Conservation (phyloP, 2,797 vertebrate species). For the Channa striata region DNA sequence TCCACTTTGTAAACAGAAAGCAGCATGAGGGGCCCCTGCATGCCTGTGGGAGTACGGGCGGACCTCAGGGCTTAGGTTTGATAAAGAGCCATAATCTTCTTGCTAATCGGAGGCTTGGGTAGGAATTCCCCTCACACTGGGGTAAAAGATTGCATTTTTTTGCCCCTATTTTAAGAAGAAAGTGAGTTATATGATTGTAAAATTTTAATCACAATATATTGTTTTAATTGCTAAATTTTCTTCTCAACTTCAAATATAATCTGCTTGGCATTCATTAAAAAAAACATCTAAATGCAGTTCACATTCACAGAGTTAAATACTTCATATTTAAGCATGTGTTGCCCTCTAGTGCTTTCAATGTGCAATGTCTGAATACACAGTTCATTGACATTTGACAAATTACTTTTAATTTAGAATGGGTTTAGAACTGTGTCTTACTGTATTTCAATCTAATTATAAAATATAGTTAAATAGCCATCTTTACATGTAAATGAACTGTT, state of each 20-base stretch:
- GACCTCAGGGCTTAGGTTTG: constrained; percentile 76
- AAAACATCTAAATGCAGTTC: constrained; percentile 9
- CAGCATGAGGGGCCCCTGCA: constrained; percentile 73
- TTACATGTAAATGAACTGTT: too few relatives aligned
- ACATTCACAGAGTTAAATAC: neutral
- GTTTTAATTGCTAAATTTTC: neutral
- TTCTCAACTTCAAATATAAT: too few relatives aligned
- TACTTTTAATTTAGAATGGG: neutral
- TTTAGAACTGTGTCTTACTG: too few relatives aligned
- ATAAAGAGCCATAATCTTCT: constrained; percentile 77
- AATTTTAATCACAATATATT: neutral
- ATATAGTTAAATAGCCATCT: too few relatives aligned
- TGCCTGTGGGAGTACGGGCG: constrained; percentile 73
- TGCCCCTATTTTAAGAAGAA: constrained; percentile 29
- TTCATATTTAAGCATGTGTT: constrained; percentile 24
- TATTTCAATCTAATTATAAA: too few relatives aligned
- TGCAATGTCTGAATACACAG: constrained; percentile 12
- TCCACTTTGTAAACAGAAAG: constrained; percentile 73
- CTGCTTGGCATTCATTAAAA: too few relatives aligned
- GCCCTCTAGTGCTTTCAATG: constrained; percentile 68
- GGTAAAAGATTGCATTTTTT: constrained; percentile 8
- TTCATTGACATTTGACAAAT: too few relatives aligned
- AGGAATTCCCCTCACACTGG: constrained; percentile 73
- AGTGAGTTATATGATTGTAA: neutral
- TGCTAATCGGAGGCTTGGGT: constrained; percentile 72